Evolutionary conservation across 2,888 invertebrate genomes (phyloP), one percentile per base, ranked within the genome.

Genomic region (Luffia ferchaultella): DNA sequence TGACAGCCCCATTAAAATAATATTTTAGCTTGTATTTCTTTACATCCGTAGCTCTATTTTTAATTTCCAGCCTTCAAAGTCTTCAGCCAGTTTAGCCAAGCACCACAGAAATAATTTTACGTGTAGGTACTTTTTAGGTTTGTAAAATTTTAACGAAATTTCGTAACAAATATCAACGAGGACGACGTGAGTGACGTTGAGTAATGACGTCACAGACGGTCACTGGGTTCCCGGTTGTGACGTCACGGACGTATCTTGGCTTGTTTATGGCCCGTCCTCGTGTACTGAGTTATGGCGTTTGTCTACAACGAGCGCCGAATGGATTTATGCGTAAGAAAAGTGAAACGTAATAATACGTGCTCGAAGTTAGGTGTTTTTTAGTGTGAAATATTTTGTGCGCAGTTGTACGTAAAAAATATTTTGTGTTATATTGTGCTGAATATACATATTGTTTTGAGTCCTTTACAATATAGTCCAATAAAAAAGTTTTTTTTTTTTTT

Each of bases 191-290:
- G 62, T 64, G 77, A 75, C 76, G 66, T 62, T 71, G 72, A 79
- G 69, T 70, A 76, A 79, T 74, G 68, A 74, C 73, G 69, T 73
- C 71, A 73, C 64, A 60, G 56, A 53, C 61, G 68, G 65, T 70
- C 73, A 69, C 62, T 64, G 63, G 58, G 65, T 65, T 30, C n/a
- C 41, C 41, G 49, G 46, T 20, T 46, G 49, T 49, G 49, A 52
- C 46, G 52, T 52, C 49, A 49, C 18, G 15, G 43, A n/a, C 43
- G 43, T 42, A 42, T 42, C 43, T 42, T 42, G 43, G 43, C 43
- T 42, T 42, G 43, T 42, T 42, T 42, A 70, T 70, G 64, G 63
- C 63, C 59, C 52, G 54, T 54, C 51, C 43, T 20, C 40, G 46
- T 59, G 65, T 70, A 5, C 66, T 76, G 76, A 76, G 66, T 73